A percentile compares a stretch with the other conserved stretches of the same genome.
These are phyloP conservation scores for Limanda limanda DNA, from an alignment of 2,113 vertebrate genomes.

Conservation along the genomic window DNA sequence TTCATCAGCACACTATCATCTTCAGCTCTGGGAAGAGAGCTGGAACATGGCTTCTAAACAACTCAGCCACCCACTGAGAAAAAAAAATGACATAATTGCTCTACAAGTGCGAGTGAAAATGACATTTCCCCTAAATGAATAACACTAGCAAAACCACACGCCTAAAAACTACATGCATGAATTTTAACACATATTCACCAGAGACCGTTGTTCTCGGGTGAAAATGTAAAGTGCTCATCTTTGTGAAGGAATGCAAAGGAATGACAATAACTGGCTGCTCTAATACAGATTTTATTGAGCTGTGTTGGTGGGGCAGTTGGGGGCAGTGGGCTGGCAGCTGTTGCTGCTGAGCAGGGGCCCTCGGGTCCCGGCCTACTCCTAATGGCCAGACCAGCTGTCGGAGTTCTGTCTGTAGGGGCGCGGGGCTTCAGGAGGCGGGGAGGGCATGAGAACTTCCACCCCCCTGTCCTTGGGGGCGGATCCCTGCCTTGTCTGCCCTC, in stretches of 20 bases:
- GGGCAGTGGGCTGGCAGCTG: constrained; percentile 85
- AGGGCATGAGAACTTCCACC: constrained; percentile 88
- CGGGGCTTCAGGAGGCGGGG: constrained; percentile 81
- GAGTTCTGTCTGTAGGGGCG: constrained; percentile 82
- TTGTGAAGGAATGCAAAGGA: constrained; percentile 67
- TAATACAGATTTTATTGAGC: constrained; percentile 79
- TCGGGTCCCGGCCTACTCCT: constrained; percentile 79
- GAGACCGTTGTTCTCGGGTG: background rate
- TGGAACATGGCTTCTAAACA: constrained; percentile 23
- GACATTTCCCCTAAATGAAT: constrained; percentile 18
- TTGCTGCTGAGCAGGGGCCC: constrained; percentile 81
- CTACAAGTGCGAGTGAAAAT: constrained; percentile 22
- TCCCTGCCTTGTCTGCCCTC: constrained; percentile 84
- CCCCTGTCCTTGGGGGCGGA: constrained; percentile 83
- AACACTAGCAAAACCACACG: constrained; percentile 40
- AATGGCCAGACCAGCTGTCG: constrained; percentile 88
- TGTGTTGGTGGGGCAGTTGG: constrained; percentile 60
- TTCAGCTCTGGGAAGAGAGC: constrained; percentile 13
- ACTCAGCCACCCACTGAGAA: constrained; percentile 41
- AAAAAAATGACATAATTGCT: constrained; percentile 42
- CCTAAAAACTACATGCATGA: background rate
- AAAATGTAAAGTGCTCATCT: constrained; percentile 37
- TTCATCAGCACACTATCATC: constrained; percentile 2
- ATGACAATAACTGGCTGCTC: constrained; percentile 71
- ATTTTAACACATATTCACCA: constrained; percentile 15